These are phyloP conservation scores for Calidris pugnax DNA, from an alignment of 2,113 vertebrate genomes.

Conservation along the genomic window DNA sequence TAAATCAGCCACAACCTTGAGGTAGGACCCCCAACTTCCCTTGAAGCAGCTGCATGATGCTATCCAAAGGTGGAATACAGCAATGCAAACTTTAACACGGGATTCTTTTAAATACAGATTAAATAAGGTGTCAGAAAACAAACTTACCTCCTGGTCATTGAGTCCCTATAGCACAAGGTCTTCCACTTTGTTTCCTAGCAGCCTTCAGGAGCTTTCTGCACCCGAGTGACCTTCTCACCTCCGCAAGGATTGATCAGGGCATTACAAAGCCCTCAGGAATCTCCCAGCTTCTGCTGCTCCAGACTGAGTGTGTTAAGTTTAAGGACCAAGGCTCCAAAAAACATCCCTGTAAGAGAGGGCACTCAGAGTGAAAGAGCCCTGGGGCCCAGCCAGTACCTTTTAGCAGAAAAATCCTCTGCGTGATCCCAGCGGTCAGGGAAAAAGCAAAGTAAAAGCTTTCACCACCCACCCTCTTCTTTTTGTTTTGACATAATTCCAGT, in stretches of 20 bases:
- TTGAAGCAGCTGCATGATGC: not conserved
- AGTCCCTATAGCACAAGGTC: not conserved
- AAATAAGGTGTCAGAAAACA: not conserved
- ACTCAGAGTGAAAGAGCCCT: not conserved
- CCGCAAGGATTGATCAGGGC: not conserved
- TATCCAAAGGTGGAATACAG: not conserved
- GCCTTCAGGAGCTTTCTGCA: not conserved
- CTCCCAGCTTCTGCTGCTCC: not conserved
- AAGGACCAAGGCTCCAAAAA: not conserved
- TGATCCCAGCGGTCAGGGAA: not conserved
- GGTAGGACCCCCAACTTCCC: not conserved
- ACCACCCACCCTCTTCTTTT: not conserved
- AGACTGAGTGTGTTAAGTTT: not conserved
- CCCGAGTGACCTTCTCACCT: fast-evolving
- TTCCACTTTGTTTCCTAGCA: not conserved
- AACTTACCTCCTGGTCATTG: not conserved
- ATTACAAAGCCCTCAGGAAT: not conserved
- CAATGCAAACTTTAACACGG: not conserved
- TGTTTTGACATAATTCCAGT: not conserved
- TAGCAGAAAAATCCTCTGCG: not conserved
- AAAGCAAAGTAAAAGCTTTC: not conserved
- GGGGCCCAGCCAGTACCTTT: not conserved
- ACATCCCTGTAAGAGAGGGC: not conserved
- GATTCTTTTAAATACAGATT: not conserved
- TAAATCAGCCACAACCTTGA: not conserved